A percentile compares a stretch with the other conserved stretches of the same genome.
These are phyloP conservation scores for Xestia sexstrigata DNA, from an alignment of 2,888 invertebrate genomes.

Conservation along the genomic window DNA sequence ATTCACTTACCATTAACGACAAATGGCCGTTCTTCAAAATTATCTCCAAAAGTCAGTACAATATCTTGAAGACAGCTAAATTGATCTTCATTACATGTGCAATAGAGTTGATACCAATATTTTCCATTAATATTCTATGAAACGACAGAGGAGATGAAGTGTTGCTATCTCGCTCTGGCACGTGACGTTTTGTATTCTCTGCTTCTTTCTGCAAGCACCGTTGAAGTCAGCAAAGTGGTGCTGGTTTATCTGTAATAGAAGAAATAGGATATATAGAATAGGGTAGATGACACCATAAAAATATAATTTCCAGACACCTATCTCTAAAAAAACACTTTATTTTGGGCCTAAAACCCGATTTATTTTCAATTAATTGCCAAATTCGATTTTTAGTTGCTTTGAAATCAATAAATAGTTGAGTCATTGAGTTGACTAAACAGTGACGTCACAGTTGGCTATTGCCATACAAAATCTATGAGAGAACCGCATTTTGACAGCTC, in stretches of 20 bases:
- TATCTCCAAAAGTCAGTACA: constrained; percentile 60
- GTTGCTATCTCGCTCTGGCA: constrained; percentile 57
- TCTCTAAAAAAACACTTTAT: too few species aligned
- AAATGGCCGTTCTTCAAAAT: constrained; percentile 58
- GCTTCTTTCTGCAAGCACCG: constrained; percentile 41
- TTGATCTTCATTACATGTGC: constrained; percentile 67
- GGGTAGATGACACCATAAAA: too few species aligned
- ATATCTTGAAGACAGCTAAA: constrained; percentile 39
- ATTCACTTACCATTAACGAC: constrained; percentile 74
- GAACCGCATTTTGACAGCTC: too few species aligned
- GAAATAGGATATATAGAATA: constrained; percentile 10
- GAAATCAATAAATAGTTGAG: too few species aligned
- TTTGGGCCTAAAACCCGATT: too few species aligned
- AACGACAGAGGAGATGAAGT: constrained; percentile 36
- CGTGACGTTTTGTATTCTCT: constrained; percentile 24
- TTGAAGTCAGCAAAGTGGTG: not conserved
- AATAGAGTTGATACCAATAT: constrained; percentile 32
- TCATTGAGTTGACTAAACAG: too few species aligned
- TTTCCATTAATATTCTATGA: constrained; percentile 67
- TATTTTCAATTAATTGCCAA: too few species aligned
- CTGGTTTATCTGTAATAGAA: constrained; percentile 58
- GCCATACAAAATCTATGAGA: too few species aligned
- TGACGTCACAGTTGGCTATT: too few species aligned
- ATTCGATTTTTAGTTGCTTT: too few species aligned
- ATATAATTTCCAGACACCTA: too few species aligned